These are phyloP conservation scores for Ruditapes philippinarum DNA, from an alignment of 1,140 invertebrate genomes.

Conservation along the genomic window DNA sequence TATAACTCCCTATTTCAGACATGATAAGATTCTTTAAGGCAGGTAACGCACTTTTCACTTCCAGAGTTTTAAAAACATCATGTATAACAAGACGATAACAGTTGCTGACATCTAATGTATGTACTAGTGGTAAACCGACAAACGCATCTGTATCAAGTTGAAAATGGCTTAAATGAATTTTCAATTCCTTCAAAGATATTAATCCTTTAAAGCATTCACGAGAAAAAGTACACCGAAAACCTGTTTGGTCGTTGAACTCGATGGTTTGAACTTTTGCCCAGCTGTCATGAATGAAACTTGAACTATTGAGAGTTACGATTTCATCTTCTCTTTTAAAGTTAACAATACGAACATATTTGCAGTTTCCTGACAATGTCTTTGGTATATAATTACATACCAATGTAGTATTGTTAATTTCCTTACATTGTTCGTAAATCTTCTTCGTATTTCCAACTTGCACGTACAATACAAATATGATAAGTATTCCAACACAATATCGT, in stretches of 20 bases:
- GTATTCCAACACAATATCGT: too few relatives aligned
- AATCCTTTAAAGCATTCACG: background rate
- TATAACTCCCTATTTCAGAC: too few relatives aligned
- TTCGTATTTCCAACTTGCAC: too few relatives aligned
- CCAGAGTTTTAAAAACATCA: background rate
- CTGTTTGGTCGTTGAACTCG: background rate
- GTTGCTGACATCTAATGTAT: background rate
- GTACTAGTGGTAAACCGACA: background rate
- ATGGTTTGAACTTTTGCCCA: background rate
- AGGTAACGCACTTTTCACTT: background rate
- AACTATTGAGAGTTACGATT: background rate
- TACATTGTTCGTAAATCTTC: background rate
- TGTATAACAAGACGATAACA: background rate
- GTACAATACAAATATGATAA: too few relatives aligned
- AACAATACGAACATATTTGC: background rate
- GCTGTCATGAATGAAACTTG: background rate
- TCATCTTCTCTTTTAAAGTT: background rate
- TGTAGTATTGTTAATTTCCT: background rate
- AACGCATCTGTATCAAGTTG: background rate
- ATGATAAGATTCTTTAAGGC: too few relatives aligned
- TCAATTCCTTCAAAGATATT: background rate
- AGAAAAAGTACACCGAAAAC: background rate
- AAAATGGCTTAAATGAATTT: background rate
- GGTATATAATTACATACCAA: constrained; percentile 4
- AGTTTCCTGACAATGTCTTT: background rate